A percentile compares a stretch with the other conserved stretches of the same genome.
Evolutionary conservation across 2,888 invertebrate genomes (phyloP).

Genomic region (Sarcophaga variegata): DNA sequence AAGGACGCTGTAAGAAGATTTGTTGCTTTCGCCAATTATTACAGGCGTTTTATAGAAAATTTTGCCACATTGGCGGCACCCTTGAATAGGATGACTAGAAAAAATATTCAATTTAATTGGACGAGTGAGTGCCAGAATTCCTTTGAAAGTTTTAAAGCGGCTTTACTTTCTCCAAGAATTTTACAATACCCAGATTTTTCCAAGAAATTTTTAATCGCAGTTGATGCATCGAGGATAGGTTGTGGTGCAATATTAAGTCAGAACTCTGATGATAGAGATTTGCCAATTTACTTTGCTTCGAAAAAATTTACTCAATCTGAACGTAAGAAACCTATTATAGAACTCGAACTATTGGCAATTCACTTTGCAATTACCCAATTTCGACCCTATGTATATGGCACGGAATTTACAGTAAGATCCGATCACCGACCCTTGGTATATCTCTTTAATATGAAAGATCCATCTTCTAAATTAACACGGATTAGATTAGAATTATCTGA

Average conservation of each 20-base stretch:
- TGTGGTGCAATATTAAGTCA: slow-evolving; percentile 22
- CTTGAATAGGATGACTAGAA: slow-evolving; percentile 21
- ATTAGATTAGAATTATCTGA: slow-evolving; percentile 31
- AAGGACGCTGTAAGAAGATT: no score
- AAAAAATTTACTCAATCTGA: slow-evolving; percentile 20
- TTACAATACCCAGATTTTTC: slow-evolving; percentile 10
- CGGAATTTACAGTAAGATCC: slow-evolving; percentile 66
- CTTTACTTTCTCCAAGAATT: not conserved
- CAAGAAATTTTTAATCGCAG: slow-evolving; percentile 11
- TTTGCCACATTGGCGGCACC: slow-evolving; percentile 37
- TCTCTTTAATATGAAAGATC: slow-evolving; percentile 64
- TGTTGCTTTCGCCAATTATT: no score
- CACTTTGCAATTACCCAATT: slow-evolving; percentile 71
- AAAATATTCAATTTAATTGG: slow-evolving; percentile 9
- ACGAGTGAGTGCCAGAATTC: not conserved
- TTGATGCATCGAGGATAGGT: slow-evolving; percentile 28
- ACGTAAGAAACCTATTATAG: slow-evolving; percentile 12
- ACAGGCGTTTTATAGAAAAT: not conserved
- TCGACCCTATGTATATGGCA: slow-evolving; percentile 66
- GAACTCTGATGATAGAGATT: not conserved
- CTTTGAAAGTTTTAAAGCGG: not conserved
- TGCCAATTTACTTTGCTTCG: not conserved
- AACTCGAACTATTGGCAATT: slow-evolving; percentile 62
- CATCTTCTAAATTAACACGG: slow-evolving; percentile 14
- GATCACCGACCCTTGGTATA: slow-evolving; percentile 72